Evolutionary conservation across 2,797 vertebrate species (phyloP), one percentile per base, ranked within the genome.

Genomic region (Ctenopoma multispine): DNA sequence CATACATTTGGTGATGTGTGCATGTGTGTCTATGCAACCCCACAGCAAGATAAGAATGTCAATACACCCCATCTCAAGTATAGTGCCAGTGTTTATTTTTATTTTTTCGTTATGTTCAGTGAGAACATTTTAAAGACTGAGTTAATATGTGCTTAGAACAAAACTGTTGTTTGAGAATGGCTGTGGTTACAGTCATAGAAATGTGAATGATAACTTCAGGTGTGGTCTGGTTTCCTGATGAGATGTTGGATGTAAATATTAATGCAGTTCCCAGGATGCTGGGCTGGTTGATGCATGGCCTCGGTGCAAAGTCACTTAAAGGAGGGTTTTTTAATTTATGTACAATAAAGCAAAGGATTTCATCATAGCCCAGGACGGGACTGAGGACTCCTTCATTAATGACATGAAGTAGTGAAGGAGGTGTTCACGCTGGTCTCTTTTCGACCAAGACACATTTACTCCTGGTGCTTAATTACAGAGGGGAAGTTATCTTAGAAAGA

Each of bases 381-480:
- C 4, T 53, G 21, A 73, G 50, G 63, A 63, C n/a, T 23, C 11
- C 36, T 56, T 75, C 40, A 38, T 64, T 63, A 76, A 71, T 68
- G 20, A 41, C 40, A 20, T 77, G 44, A 80, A 75, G 73, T 70
- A 75, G 49, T 76, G 54, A 53, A 38, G 36, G 40, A 11, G 53
- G 58, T 74, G 58, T 66, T 31, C 40, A 56, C n/a, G 20, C 23
- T n/a, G 24, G 21, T 15, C 23, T 67, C 47, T 18, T 63, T 70
- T 72, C 67, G 46, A 58, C 60, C 21, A 17, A 29, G 55, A 50
- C 51, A 49, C 55, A 62, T 83, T 77, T 60, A 48, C 69, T 72
- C 31, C 8, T 41, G 44, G 36, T 24, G 40, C 34, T 77, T 90
- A 85, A 90, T 88, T 85, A 81, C 63, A 41, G 21, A 3, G 40